These are phyloP conservation scores for Hecatera dysodea DNA, from an alignment of 2,888 invertebrate genomes.

Conservation along the genomic window DNA sequence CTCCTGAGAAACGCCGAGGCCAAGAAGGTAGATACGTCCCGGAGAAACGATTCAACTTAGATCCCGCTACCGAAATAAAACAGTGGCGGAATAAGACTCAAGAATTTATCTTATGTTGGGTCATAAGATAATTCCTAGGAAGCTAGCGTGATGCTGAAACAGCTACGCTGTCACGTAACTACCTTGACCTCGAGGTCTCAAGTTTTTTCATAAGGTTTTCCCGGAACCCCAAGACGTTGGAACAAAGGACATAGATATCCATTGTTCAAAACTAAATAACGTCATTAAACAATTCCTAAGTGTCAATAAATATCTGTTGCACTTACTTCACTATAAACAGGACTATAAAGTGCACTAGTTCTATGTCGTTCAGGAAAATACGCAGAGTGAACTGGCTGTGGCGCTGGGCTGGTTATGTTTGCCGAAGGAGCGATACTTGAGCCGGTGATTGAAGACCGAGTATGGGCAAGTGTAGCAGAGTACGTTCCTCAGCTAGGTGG, in stretches of 20 bases:
- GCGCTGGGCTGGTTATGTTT: neutral
- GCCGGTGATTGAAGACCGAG: neutral
- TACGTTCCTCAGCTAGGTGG: neutral
- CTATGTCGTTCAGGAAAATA: neutral
- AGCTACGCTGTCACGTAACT: neutral
- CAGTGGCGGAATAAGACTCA: neutral
- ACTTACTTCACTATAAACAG: neutral
- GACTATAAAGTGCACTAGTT: neutral
- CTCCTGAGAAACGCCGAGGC: neutral
- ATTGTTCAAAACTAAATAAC: constrained; percentile 24
- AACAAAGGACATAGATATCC: constrained; percentile 37
- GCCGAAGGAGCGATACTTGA: neutral
- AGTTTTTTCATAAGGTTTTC: constrained; percentile 32
- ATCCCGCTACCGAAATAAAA: neutral
- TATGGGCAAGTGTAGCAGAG: neutral
- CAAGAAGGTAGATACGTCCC: neutral
- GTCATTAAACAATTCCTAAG: neutral
- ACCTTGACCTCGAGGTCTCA: constrained; percentile 14
- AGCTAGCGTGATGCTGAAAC: neutral
- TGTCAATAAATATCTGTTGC: constrained; percentile 10
- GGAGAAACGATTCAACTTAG: neutral
- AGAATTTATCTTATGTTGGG: neutral
- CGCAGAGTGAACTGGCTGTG: neutral
- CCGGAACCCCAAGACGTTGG: constrained; percentile 14
- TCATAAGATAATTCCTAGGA: too few species aligned